Percentiles rank a stretch among this genome's conserved stretches.
Conservation (phyloP, 2,113 vertebrate species). For the Dasyurus viverrinus region DNA sequence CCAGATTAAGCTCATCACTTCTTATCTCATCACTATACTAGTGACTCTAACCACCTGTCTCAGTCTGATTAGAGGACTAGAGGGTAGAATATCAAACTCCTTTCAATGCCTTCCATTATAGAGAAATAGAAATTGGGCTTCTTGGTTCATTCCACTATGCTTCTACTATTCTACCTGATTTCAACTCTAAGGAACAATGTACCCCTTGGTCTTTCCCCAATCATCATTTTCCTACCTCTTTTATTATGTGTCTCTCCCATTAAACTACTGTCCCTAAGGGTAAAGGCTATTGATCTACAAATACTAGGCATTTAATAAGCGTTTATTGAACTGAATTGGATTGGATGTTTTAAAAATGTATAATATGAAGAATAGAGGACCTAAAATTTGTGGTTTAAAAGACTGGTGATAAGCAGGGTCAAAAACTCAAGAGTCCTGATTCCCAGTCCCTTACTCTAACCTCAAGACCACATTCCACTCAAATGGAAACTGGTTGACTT, state of each 20-base stretch:
- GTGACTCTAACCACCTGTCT: background rate
- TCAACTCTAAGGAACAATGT: background rate
- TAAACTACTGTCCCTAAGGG: background rate
- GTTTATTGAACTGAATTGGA: constrained; percentile 37
- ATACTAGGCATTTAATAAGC: background rate
- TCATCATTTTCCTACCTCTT: background rate
- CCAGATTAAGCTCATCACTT: too few species aligned
- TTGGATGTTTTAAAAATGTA: background rate
- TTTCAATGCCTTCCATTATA: background rate
- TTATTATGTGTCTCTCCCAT: background rate
- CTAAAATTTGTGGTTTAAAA: background rate
- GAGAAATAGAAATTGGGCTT: background rate
- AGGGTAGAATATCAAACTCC: background rate
- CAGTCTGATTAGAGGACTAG: background rate
- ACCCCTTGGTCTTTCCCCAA: background rate
- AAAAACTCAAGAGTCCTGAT: background rate
- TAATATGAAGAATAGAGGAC: background rate
- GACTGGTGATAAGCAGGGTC: background rate
- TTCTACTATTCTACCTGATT: background rate
- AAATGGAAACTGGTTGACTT: background rate
- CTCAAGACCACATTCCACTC: constrained; percentile 23
- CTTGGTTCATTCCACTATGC: background rate
- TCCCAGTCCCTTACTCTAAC: background rate
- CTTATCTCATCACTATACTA: background rate
- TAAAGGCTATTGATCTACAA: background rate